Percentiles rank a stretch among this genome's conserved stretches.
phyloP scores from a whole-genome alignment of 2,113 vertebrate genomes.

The Peromyscus polionotus region DNA sequence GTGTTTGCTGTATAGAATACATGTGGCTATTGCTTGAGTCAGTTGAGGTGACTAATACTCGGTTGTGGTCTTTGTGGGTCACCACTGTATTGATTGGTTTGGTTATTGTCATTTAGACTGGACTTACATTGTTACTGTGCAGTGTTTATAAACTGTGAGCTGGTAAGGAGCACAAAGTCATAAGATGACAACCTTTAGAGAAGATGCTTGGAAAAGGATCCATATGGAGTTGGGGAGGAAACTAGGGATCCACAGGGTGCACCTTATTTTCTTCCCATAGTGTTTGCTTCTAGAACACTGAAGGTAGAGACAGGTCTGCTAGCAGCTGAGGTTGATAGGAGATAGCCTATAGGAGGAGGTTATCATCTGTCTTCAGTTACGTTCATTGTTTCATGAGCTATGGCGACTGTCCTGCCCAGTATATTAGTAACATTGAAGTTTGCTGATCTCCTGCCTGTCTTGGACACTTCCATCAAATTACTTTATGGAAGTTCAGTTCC shows the following conservation, averaged over 20 bases:
- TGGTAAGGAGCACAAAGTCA: conserved; percentile 17
- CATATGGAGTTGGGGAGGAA: conserved; percentile 29
- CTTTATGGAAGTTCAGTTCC: conserved; percentile 30
- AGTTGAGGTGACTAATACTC: conserved; percentile 67
- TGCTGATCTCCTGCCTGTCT: background rate
- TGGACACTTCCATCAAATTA: background rate
- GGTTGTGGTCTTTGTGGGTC: conserved; percentile 59
- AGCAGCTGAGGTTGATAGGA: background rate
- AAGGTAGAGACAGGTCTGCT: background rate
- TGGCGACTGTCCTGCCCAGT: background rate
- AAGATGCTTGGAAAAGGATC: conserved; percentile 42
- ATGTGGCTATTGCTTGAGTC: conserved; percentile 56
- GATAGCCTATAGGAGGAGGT: background rate
- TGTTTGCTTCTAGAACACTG: conserved; percentile 26
- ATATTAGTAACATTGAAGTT: background rate
- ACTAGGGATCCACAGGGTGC: background rate
- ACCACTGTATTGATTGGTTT: conserved; percentile 62
- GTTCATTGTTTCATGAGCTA: conserved; percentile 1
- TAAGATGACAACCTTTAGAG: background rate
- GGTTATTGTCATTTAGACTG: conserved; percentile 64
- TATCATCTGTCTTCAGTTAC: conserved; percentile 22
- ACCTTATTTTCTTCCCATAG: background rate
- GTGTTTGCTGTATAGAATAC: conserved; percentile 35
- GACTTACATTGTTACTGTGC: conserved; percentile 33
- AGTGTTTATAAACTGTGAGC: background rate